phyloP scores from a whole-genome alignment of 64 coral and sea anemone species.

The Pocillopora verrucosa region DNA sequence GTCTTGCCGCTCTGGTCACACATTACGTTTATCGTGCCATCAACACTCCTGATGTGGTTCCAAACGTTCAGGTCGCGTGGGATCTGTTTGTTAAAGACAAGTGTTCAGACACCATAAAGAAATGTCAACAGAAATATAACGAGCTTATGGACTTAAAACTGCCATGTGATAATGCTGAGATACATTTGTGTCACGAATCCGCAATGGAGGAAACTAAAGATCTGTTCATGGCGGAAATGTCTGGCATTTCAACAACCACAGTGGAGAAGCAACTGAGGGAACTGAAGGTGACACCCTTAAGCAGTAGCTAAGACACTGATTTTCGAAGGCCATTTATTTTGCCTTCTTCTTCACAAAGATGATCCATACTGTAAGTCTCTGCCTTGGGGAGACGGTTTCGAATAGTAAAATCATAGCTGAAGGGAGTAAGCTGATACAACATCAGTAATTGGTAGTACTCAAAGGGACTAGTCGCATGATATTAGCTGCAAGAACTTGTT shows the following conservation, averaged over 20 bases:
- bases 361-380: too few relatives aligned
- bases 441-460: too few relatives aligned
- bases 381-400: too few relatives aligned
- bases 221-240: constrained; percentile 36
- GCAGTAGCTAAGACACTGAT: too few relatives aligned
- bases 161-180: constrained; percentile 48
- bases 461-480: too few relatives aligned
- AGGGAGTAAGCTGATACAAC: too few relatives aligned
- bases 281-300: constrained; percentile 1
- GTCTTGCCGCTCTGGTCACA: constrained; percentile 39
- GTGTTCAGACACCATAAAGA: constrained; percentile 25
- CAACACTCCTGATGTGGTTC: constrained; percentile 54
- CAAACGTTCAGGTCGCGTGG: constrained; percentile 53
- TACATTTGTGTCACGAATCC: constrained; percentile 36
- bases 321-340: too few relatives aligned
- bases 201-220: constrained; percentile 27
- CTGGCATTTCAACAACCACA: constrained; percentile 49
- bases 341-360: too few relatives aligned
- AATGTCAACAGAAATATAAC: constrained; percentile 11
- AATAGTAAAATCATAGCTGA: too few relatives aligned
- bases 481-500: too few relatives aligned
- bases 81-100: constrained; percentile 38
- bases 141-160: neutral
- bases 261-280: constrained; percentile 46
- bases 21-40: constrained; percentile 31